Base-by-base conservation (phyloP, 2,888 invertebrate species). In the Eupithecia abbreviata region DNA sequence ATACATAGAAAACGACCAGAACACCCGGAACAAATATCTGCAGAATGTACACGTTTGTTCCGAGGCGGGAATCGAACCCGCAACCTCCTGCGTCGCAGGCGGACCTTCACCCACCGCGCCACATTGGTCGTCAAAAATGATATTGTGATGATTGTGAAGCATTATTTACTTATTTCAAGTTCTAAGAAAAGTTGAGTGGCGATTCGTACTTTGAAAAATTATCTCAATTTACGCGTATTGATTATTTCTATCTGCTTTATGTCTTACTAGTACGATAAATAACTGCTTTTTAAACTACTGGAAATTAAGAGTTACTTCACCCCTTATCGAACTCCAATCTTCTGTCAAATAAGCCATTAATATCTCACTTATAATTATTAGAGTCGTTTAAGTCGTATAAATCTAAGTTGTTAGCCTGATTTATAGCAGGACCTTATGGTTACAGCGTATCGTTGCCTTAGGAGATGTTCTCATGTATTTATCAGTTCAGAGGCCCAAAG, bases 341-440 rank as follows among this genome's bases (percentile, higher is more conserved):
- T 58, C 58, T 58, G 58, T 72, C 72, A 58, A 72, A 72, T 65
- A 65, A 72, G 43, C 55, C 71, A 45, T 72, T 72, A 47, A 72
- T 65, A 66, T 66, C 49, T 51, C 55, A 42, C 42, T 51, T 47
- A 68, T 71, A 71, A 70, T 51, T 71, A 71, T 73, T 65, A 69
- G 18, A 69, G 69, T 18, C 87, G 86, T 88, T 89, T 88, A 88
- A 84, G 86, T 85, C 84, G 83, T 84, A 90, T 91, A 91, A 91
- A 92, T 92, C 90, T 88, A 83, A 75, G 85, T 86, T 88, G 87
- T 87, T 85, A 82, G 82, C 81, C 85, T 91, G 92, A 92, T 92
- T 93, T 93, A 93, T 91, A 83, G 78, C 73, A 78, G 85, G 83
- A 80, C 86, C 86, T 87, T 88, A 88, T 88, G 87, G 88, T 89